Conservation (phyloP, 2,113 vertebrate species). For the Tricholaema leucomelas region DNA sequence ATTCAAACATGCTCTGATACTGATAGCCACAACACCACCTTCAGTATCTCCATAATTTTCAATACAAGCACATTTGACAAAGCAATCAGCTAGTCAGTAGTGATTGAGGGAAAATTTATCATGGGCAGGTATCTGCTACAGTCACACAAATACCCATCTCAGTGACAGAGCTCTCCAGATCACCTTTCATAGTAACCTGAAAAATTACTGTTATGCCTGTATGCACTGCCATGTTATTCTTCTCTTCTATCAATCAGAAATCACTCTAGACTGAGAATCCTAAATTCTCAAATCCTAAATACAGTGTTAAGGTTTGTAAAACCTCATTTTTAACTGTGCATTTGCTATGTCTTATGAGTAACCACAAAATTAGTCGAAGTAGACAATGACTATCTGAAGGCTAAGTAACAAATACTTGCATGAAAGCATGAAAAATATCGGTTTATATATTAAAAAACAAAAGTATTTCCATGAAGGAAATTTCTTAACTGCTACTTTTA, state of each 20-base stretch:
- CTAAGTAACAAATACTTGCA: not conserved
- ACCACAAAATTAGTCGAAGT: not conserved
- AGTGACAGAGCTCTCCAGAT: not conserved
- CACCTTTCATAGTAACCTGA: not conserved
- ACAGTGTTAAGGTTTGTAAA: not conserved
- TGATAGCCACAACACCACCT: not conserved
- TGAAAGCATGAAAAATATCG: not conserved
- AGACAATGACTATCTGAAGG: not conserved
- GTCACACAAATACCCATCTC: not conserved
- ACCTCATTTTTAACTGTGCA: not conserved
- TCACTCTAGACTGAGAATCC: not conserved
- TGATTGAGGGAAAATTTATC: not conserved
- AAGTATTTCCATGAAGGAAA: not conserved
- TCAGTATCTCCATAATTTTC: not conserved
- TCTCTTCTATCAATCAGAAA: not conserved
- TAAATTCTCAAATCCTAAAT: not conserved
- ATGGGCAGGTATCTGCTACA: not conserved
- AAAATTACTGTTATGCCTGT: not conserved
- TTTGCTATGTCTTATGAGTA: not conserved
- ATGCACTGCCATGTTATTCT: not conserved
- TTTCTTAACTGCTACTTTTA: not conserved
- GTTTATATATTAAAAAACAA: not conserved
- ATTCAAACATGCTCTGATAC: not conserved
- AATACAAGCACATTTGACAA: not conserved
- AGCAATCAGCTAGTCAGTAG: not conserved